Percentiles rank a stretch among this genome's conserved stretches.
phyloP scores from a whole-genome alignment of 2,888 invertebrate genomes.

The Nomada lathburiana region DNA sequence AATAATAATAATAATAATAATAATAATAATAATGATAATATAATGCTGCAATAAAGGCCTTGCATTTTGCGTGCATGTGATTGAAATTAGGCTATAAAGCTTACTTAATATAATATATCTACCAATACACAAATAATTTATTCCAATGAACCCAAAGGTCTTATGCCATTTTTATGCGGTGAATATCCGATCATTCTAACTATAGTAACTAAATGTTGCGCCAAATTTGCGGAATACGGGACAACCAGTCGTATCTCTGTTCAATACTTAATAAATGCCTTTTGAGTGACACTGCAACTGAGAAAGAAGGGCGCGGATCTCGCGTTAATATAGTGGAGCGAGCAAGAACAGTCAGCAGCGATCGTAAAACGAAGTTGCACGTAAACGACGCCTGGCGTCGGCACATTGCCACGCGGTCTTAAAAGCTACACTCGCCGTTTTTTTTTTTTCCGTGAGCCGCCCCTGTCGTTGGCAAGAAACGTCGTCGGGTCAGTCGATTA shows the following conservation, averaged over 20 bases:
- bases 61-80: too few relatives aligned
- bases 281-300: constrained; percentile 36
- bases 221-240: not conserved
- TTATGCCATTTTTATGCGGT: too few relatives aligned
- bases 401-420: constrained; percentile 55
- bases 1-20: too few relatives aligned
- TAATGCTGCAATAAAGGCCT: too few relatives aligned
- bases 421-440: constrained; percentile 25
- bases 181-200: not conserved
- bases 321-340: constrained; percentile 41
- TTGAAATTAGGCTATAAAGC: too few relatives aligned
- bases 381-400: constrained; percentile 57
- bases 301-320: constrained; percentile 37
- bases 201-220: too few relatives aligned
- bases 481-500: constrained; percentile 29
- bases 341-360: constrained; percentile 47
- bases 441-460: not conserved
- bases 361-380: constrained; percentile 62
- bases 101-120: too few relatives aligned
- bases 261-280: constrained; percentile 49
- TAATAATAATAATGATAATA: too few relatives aligned
- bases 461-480: constrained; percentile 32
- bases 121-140: too few relatives aligned
- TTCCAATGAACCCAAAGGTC: too few relatives aligned
- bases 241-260: not conserved